A percentile compares a stretch with the other conserved stretches of the same genome.
These are phyloP conservation scores for Patella caerulea DNA, from an alignment of 2,888 invertebrate genomes.

Conservation along the genomic window DNA sequence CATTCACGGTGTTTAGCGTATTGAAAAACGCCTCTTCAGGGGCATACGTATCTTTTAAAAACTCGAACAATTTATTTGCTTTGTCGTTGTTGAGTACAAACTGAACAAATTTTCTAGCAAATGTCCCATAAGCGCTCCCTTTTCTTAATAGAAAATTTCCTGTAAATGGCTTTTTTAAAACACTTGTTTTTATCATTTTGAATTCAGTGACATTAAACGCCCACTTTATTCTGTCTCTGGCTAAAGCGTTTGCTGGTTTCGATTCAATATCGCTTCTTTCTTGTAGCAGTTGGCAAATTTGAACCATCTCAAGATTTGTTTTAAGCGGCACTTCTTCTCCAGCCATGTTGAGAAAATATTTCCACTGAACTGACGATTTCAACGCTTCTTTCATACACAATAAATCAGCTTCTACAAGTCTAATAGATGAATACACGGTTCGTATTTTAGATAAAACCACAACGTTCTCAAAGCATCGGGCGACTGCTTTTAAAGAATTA, in stretches of 20 bases:
- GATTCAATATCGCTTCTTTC: conserved; percentile 67
- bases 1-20: conserved; percentile 57
- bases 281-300: conserved; percentile 61
- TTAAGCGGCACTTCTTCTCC: conserved; percentile 67
- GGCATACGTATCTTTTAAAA: conserved; percentile 63
- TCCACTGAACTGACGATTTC: conserved; percentile 53
- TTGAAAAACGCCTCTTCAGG: conserved; percentile 69
- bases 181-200: conserved; percentile 34
- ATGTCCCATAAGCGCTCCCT: conserved; percentile 64
- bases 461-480: conserved; percentile 58
- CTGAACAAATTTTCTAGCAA: conserved; percentile 58
- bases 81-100: conserved; percentile 52
- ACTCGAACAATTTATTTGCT: conserved; percentile 52
- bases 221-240: conserved; percentile 34
- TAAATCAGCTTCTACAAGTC: conserved; percentile 46
- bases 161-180: conserved; percentile 37
- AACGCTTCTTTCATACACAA: conserved; percentile 43
- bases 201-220: conserved; percentile 30
- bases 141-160: conserved; percentile 49
- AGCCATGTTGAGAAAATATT: conserved; percentile 69
- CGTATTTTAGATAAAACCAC: conserved; percentile 47
- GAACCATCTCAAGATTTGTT: conserved; percentile 67
- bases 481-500: conserved; percentile 37
- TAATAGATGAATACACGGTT: conserved; percentile 42
- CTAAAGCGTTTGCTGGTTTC: conserved; percentile 29